Evolutionary conservation across 2,888 invertebrate species (phyloP), one percentile per base, ranked within the genome.

Genomic region (Exocentrus adspersus): DNA sequence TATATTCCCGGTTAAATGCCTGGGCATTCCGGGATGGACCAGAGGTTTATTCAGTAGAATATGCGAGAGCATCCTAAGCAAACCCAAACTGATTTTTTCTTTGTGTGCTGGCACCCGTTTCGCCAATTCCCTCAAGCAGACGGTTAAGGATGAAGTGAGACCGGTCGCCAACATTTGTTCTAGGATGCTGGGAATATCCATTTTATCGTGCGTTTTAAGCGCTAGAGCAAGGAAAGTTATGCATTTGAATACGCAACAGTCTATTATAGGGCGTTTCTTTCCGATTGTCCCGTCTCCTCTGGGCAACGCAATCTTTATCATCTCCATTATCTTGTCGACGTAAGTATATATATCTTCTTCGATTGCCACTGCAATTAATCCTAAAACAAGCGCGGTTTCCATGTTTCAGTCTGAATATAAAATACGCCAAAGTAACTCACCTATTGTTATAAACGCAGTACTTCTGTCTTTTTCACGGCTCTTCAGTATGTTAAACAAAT

Each of bases 141-240:
- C 92, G 0, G 97, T 97, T 61, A 98, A 84, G 0, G 96, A 92
- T 7, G 94, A 91, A 73, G 95, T 94, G 0, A 98, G 85, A 0
- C 97, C 97, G 4, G 95, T 94, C 0, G 93, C 91, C 78, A 98
- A 88, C 93, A 99, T 96, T 46, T 93, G 90, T 71, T 96, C 96
- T 21, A 98, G 84, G 42, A 98, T 86, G 62, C 93, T 93, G 62
- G 89, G 89, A 2, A 97, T 91, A 72, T 95, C 94, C 71, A 85
- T 83, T 5, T 90, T 87, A 10, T 95, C 92, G 28, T 89, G 86
- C 19, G 90, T 89, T 68, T 92, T 92, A 0, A 96, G 73, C 0
- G 98, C 94, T 80, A 94, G 90, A 0, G 94, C 94, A 5, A 99
- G 83, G 70, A 98, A 86, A 21, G 96, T 95, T 17, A 99, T 92